Evolutionary conservation across 1,140 invertebrate species (phyloP).

Genomic region (Arctopsyche grandis): DNA sequence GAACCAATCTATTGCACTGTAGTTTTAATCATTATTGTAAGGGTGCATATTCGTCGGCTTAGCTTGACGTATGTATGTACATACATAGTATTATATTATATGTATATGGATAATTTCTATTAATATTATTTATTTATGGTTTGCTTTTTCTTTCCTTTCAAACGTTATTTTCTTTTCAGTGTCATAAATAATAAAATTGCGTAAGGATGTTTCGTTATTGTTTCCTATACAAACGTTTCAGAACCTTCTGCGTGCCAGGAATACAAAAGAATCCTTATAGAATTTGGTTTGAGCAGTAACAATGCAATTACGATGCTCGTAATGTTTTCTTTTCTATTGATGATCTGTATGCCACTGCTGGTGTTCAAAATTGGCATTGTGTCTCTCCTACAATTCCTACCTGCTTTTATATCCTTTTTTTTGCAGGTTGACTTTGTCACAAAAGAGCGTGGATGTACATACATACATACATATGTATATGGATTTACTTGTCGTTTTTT

Average conservation of each 20-base stretch:
- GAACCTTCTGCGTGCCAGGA: not conserved
- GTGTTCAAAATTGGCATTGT: not conserved
- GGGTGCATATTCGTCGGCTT: too few relatives aligned
- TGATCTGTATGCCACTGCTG: conserved; percentile 2
- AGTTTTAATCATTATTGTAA: too few relatives aligned
- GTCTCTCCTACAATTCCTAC: not conserved
- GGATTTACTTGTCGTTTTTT: too few relatives aligned
- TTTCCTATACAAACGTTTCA: not conserved
- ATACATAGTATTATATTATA: too few relatives aligned
- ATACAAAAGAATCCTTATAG: not conserved
- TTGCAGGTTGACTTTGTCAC: not conserved
- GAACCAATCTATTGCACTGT: too few relatives aligned
- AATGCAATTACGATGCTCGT: conserved; percentile 13
- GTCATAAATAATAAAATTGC: not conserved
- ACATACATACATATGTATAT: too few relatives aligned
- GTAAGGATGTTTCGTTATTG: not conserved
- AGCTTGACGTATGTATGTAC: too few relatives aligned
- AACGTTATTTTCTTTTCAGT: not conserved
- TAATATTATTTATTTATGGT: too few relatives aligned
- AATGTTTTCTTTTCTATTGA: conserved; percentile 5
- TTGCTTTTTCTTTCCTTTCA: too few relatives aligned
- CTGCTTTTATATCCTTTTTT: not conserved
- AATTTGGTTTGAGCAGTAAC: not conserved
- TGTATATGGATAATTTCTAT: too few relatives aligned
- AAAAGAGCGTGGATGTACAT: too few relatives aligned